Base-by-base conservation (phyloP, 2,113 vertebrate genomes). In the Xenopus tropicalis region DNA sequence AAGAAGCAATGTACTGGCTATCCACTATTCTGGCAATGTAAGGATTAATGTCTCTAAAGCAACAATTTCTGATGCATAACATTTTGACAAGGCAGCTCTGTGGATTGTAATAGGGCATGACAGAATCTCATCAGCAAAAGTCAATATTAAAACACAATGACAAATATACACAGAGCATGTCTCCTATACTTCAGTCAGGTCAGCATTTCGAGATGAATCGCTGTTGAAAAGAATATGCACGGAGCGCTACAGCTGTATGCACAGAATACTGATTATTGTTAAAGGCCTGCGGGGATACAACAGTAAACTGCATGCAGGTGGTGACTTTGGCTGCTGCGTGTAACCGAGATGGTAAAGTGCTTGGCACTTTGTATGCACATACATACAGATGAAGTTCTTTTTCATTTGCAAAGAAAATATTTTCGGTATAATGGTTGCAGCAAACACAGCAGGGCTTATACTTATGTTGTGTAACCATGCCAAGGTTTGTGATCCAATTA, bases 21-120 rank as follows among this genome's bases (percentile, higher is more conserved):
- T 6, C 16, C 4, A 1, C 46, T 54, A 16, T 54, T 48, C 13
- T 42, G 8, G 52, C 72, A 76, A 66, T 74, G 71, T 69, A 83
- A 62, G 11, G 63, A 80, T 82, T 77, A 29, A 61, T 70, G 61
- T 72, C 79, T 74, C 83, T 90, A 90, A 90, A 89, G 90, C 85
- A 86, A 81, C 85, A 77, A 77, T 88, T 83, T 89, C 87, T 82
- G 80, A 80, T 84, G 85, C 87, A 86, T 79, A 84, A 83, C 82
- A 86, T 87, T 75, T 82, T 81, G 80, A 85, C 86, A 88, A 88
- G 79, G 83, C 0, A 74, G 84, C 79, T 72, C 84, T 85, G 86
- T 90, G 89, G 90, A 89, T 90, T 79, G 87, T 87, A 91, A 92
- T 89, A 78, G 86, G 86, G 86, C 89, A 84, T 87, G 86, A 89